Evolutionary conservation across 2,797 vertebrate species (phyloP), one percentile per base, ranked within the genome.

Genomic region (Sarcophilus harrisii): DNA sequence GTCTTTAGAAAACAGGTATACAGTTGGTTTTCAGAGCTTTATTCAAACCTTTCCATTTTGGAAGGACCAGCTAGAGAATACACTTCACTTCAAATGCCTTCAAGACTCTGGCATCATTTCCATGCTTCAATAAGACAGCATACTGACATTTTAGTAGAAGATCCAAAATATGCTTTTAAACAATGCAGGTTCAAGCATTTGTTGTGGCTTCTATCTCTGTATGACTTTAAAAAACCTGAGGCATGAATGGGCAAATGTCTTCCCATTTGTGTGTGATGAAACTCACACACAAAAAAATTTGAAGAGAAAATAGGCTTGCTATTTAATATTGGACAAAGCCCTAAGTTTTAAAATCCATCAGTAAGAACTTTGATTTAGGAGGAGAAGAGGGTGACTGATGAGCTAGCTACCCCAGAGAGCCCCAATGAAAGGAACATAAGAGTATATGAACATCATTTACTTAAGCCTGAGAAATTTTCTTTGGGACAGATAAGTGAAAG

Each of bases 401-500:
- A 96, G 45, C 8, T 73, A 94, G 30, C 13, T 91, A 94, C 66
- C 49, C 90, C 49, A 92, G 95, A 97, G 96, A 93, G 38, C 58
- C 45, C 94, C 60, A 96, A 92, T 96, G 90, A 97, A 98, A 97
- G 96, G 95, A 94, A 59, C 96, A 90, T 91, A 38, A 93, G 91
- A 93, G 32, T 97, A 96, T 92, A 38, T 95, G 95, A 97, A 98
- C 96, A 95, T 98, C 94, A 97, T 29, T 92, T 92, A 95, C 59
- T 95, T 92, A 95, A 90, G 38, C 57, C 2, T 49, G 45, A 92
- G 62, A 97, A 94, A 93, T 96, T 91, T 96, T 97, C 94, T 55
- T 73, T 91, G 90, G 90, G 91, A 73, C 58, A 97, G 90, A 28
- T 91, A 96, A 95, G 30, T 92, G 90, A 96, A 97, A 97, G 8